phyloP scores from a whole-genome alignment of 2,888 invertebrate genomes.

The Hetaerina titia region DNA sequence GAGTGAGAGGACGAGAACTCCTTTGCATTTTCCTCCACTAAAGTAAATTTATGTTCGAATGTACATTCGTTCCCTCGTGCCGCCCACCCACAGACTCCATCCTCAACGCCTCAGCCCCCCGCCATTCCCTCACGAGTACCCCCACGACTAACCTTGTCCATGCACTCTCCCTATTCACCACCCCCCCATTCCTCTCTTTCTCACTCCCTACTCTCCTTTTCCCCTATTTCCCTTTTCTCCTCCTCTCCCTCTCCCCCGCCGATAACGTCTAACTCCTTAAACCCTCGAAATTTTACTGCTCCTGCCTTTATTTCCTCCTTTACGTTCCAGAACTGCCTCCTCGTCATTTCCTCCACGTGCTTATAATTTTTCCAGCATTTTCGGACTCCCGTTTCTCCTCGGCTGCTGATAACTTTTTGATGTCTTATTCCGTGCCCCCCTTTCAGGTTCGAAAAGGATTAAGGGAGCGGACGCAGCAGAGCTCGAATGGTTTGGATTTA shows the following conservation, averaged over 20 bases:
- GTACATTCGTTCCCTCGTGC: conserved; percentile 38
- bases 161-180: background rate
- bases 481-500: background rate
- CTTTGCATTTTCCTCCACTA: conserved; percentile 58
- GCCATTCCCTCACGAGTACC: background rate
- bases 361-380: conserved; percentile 25
- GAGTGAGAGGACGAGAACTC: conserved; percentile 23
- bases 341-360: conserved; percentile 43
- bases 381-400: background rate
- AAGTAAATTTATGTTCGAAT: conserved; percentile 57
- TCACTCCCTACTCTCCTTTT: background rate
- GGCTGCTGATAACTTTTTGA: conserved; percentile 53
- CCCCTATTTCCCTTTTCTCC: background rate
- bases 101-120: background rate
- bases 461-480: background rate
- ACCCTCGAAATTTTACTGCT: conserved; percentile 25
- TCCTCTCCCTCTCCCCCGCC: background rate
- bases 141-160: background rate
- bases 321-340: conserved; percentile 8
- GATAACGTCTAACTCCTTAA: background rate
- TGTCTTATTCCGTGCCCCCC: conserved; percentile 19
- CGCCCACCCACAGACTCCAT: background rate
- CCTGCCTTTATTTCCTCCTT: conserved; percentile 42
- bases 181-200: background rate
- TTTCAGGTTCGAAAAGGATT: background rate